Evolutionary conservation across 1,140 invertebrate species (phyloP).

Genomic region (Monochamus saltuarius): DNA sequence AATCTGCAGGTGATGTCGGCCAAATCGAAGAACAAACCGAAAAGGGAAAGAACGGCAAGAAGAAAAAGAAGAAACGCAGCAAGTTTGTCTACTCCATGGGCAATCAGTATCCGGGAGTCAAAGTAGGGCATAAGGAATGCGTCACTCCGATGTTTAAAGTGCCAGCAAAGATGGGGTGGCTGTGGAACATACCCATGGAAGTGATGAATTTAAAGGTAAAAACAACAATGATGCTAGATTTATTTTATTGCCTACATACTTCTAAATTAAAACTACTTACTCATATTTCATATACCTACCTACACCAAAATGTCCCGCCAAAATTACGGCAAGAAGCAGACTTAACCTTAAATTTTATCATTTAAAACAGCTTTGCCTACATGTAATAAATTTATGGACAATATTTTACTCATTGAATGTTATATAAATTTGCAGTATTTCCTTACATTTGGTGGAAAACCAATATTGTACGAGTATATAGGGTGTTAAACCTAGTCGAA

Average conservation of each 20-base stretch:
- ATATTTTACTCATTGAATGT: no score
- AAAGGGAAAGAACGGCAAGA: slow-evolving; percentile 8
- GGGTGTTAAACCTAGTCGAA: no score
- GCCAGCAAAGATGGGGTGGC: slow-evolving; percentile 60
- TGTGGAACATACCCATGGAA: slow-evolving; percentile 55
- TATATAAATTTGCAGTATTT: no score
- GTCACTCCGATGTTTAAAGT: slow-evolving; percentile 50
- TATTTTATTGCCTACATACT: background rate
- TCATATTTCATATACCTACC: no score
- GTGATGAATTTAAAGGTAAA: slow-evolving; percentile 36
- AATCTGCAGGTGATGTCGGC: slow-evolving; percentile 11
- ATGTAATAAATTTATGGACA: no score
- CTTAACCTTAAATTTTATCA: no score
- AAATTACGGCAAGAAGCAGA: no score
- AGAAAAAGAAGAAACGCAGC: slow-evolving; percentile 30
- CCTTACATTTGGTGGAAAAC: no score
- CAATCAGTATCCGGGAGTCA: slow-evolving; percentile 51
- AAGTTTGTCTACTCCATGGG: slow-evolving; percentile 45
- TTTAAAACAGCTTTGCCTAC: no score
- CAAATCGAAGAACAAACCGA: background rate
- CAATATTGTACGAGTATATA: no score
- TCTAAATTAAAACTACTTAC: no score
- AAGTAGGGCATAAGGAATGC: slow-evolving; percentile 57
- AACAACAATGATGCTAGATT: background rate
- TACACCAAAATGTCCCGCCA: no score